phyloP scores from a whole-genome alignment of 2,888 invertebrate genomes.

The Folsomia manolachei region DNA sequence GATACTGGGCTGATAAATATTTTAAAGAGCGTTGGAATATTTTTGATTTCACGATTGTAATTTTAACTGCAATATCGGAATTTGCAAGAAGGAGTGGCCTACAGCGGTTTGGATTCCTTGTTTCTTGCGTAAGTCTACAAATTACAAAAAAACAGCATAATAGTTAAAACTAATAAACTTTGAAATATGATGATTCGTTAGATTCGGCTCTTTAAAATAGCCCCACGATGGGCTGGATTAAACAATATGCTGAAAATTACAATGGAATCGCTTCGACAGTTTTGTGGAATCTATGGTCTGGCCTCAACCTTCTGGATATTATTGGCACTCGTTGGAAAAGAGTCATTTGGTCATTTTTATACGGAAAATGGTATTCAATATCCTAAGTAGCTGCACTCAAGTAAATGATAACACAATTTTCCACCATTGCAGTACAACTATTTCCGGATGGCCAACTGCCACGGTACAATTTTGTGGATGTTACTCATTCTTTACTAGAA shows the following conservation, averaged over 20 bases:
- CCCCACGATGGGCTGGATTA: constrained; percentile 32
- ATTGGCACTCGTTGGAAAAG: constrained; percentile 27
- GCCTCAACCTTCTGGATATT: constrained; percentile 21
- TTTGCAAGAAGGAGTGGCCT: no score
- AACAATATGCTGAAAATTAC: constrained; percentile 24
- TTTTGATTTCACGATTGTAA: constrained; percentile 28
- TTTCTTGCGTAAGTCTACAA: neutral
- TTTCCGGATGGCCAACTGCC: constrained; percentile 16
- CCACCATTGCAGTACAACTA: neutral
- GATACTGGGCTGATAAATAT: constrained; percentile 25
- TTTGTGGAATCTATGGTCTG: constrained; percentile 23
- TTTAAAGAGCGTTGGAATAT: constrained; percentile 28
- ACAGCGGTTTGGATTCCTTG: neutral
- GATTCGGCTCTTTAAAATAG: constrained; percentile 34
- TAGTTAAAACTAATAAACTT: neutral
- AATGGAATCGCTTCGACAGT: constrained; percentile 24
- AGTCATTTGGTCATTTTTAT: neutral
- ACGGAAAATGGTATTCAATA: neutral
- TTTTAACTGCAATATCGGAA: neutral
- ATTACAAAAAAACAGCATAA: no score
- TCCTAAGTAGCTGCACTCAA: neutral
- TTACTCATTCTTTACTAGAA: constrained; percentile 28
- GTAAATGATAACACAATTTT: neutral
- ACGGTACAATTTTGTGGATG: constrained; percentile 27
- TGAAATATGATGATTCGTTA: neutral